A percentile compares a stretch with the other conserved stretches of the same genome.
Evolutionary conservation across 1,140 invertebrate species (phyloP).

Genomic region (Leptinotarsa undecemlineata): DNA sequence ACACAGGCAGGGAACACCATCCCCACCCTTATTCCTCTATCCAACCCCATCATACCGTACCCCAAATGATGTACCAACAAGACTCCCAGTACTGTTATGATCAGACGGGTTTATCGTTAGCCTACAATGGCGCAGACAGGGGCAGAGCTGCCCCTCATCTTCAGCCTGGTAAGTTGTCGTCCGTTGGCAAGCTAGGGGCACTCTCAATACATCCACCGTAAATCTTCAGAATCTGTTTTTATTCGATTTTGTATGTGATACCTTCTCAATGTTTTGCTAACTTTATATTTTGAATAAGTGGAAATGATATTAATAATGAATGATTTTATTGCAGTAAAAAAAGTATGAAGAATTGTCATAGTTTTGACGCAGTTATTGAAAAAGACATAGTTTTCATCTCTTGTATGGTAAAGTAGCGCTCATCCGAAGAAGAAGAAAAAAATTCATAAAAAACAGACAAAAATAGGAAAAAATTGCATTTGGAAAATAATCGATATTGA

Average conservation of each 20-base stretch:
- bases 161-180: conserved; percentile 63
- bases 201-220: conserved; percentile 36
- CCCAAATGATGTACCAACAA: conserved; percentile 60
- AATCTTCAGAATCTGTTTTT: conserved; percentile 33
- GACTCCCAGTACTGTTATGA: conserved; percentile 65
- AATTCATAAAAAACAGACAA: no score
- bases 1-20: conserved; percentile 56
- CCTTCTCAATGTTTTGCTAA: conserved; percentile 20
- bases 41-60: conserved; percentile 49
- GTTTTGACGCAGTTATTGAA: no score
- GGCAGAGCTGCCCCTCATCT: conserved; percentile 60
- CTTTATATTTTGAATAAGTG: conserved; percentile 1
- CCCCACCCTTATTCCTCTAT: conserved; percentile 54
- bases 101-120: conserved; percentile 62
- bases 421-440: no score
- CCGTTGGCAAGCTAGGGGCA: conserved; percentile 41
- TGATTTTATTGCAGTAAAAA: no score
- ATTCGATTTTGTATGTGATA: neutral
- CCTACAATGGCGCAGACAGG: conserved; percentile 59
- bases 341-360: no score
- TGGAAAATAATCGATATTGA: no score
- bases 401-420: no score
- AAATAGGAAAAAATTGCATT: no score
- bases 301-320: neutral
- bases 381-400: no score